Conservation (phyloP, 1,140 invertebrate genomes). For the Ceratoteleas bidentatus region DNA sequence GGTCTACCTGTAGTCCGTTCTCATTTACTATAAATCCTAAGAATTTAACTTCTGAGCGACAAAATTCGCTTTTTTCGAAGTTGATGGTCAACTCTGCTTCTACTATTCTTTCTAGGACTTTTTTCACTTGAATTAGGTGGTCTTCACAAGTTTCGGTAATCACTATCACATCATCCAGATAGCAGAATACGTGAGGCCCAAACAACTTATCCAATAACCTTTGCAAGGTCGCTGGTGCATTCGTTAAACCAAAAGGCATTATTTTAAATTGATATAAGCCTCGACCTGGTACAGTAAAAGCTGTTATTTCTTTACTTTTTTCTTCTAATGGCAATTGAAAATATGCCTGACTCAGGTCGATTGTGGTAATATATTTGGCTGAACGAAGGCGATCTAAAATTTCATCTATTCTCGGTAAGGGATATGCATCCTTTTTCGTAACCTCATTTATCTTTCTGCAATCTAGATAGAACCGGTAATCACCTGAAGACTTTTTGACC, state of each 20-base stretch:
- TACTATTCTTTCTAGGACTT: too few relatives aligned
- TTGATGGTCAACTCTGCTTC: too few relatives aligned
- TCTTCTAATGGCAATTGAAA: neutral
- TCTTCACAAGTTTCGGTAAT: too few relatives aligned
- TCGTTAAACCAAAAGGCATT: conserved; percentile 1
- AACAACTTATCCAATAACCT: neutral
- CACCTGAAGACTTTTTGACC: neutral
- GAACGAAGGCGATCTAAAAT: neutral
- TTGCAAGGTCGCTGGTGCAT: neutral
- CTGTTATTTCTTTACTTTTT: neutral
- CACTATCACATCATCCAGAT: too few relatives aligned
- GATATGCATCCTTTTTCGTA: neutral
- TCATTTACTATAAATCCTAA: too few relatives aligned
- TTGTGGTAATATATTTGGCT: neutral
- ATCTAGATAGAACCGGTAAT: conserved; percentile 14
- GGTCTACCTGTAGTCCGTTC: too few relatives aligned
- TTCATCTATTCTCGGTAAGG: neutral
- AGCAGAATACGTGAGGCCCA: neutral
- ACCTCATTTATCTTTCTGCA: neutral
- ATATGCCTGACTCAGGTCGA: neutral
- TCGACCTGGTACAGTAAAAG: conserved; percentile 1
- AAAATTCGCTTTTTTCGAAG: too few relatives aligned
- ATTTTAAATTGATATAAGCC: neutral
- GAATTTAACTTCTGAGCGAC: too few relatives aligned
- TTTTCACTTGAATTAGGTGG: too few relatives aligned